These are phyloP conservation scores for Uropsilus gracilis DNA, from an alignment of 2,113 vertebrate genomes.

Conservation along the genomic window DNA sequence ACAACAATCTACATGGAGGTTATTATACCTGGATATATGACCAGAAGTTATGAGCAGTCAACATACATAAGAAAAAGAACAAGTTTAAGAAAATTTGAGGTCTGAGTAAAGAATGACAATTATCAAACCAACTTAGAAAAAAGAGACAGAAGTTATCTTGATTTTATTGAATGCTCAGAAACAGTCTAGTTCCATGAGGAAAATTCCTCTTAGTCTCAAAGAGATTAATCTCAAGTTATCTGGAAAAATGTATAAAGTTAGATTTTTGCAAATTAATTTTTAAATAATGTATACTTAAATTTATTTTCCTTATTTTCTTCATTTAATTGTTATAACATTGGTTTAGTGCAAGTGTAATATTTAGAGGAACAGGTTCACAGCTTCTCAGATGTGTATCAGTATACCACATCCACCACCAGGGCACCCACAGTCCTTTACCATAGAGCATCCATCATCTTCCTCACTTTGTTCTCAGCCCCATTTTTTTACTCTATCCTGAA, in stretches of 20 bases:
- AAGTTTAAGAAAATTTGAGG: conserved; percentile 25
- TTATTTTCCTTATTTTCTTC: neutral
- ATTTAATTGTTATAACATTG: too few relatives aligned
- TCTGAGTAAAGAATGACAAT: conserved; percentile 8
- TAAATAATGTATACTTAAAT: neutral
- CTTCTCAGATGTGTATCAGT: too few relatives aligned
- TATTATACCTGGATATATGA: neutral
- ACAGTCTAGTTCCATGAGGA: neutral
- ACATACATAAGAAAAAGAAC: neutral
- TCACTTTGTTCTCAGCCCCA: too few relatives aligned
- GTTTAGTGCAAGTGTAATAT: too few relatives aligned
- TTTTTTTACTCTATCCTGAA: too few relatives aligned
- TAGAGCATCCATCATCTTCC: too few relatives aligned
- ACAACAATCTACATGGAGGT: neutral
- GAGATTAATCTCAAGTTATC: neutral
- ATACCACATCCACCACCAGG: too few relatives aligned
- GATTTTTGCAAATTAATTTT: neutral
- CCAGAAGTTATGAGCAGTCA: neutral
- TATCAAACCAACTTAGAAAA: neutral
- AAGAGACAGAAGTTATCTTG: neutral
- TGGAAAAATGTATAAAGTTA: neutral
- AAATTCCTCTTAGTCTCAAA: neutral
- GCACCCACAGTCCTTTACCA: too few relatives aligned
- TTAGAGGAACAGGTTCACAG: too few relatives aligned
- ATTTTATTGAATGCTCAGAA: neutral